Evolutionary conservation across 2,888 invertebrate species (phyloP).

Genomic region (Lasioglossum leucozonium): DNA sequence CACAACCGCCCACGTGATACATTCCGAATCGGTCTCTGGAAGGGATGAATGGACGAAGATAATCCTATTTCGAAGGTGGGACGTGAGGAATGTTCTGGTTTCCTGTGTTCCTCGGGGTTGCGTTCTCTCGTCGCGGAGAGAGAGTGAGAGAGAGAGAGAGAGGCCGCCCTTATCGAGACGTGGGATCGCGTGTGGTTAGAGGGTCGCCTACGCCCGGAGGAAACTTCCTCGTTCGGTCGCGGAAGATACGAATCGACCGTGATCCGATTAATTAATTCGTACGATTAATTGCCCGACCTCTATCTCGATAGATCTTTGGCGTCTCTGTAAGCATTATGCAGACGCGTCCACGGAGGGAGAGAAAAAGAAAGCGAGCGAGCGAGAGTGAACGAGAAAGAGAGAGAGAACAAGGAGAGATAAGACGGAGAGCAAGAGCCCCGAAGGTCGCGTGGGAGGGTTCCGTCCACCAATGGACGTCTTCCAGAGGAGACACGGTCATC

Average conservation of each 20-base stretch:
- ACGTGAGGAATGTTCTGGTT: constrained; percentile 71
- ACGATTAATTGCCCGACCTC: constrained; percentile 72
- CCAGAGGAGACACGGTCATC: constrained; percentile 55
- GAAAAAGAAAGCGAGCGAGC: constrained; percentile 33
- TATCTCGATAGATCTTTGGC: constrained; percentile 68
- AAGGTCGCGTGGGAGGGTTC: constrained; percentile 76
- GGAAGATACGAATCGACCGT: constrained; percentile 62
- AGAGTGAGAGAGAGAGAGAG: constrained; percentile 18
- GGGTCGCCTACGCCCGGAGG: constrained; percentile 67
- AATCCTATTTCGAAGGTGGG: constrained; percentile 68
- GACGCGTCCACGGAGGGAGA: constrained; percentile 23
- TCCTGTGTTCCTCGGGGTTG: constrained; percentile 64
- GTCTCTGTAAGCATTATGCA: constrained; percentile 49
- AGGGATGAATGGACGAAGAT: constrained; percentile 68
- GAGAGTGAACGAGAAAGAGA: constrained; percentile 61
- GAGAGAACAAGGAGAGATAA: constrained; percentile 49
- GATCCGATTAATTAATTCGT: constrained; percentile 75
- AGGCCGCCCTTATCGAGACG: constrained; percentile 61
- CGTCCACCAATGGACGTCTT: constrained; percentile 42
- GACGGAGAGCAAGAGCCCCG: constrained; percentile 62
- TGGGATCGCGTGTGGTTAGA: constrained; percentile 64
- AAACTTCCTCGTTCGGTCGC: constrained; percentile 63
- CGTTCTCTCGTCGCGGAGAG: constrained; percentile 32
- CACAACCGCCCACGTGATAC: constrained; percentile 56
- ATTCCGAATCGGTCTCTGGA: constrained; percentile 29